A percentile compares a stretch with the other conserved stretches of the same genome.
These are phyloP conservation scores for Musca vetustissima DNA, from an alignment of 1,140 invertebrate species.

Conservation along the genomic window DNA sequence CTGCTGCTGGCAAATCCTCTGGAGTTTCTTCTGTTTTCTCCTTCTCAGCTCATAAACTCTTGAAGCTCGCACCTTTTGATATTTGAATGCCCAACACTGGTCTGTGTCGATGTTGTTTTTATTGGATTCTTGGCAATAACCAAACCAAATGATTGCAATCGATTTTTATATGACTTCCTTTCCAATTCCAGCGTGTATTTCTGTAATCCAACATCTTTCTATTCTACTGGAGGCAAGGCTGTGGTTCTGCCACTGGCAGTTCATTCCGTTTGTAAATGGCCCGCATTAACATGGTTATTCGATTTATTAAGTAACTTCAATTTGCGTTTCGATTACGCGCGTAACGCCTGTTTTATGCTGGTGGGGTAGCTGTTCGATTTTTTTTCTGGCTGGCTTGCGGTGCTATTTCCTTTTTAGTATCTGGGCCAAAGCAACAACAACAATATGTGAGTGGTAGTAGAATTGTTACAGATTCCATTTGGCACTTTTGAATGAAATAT, in stretches of 20 bases:
- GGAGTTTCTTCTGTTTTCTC: too few relatives aligned
- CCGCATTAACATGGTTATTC: conserved; percentile 55
- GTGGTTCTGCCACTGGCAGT: conserved; percentile 5
- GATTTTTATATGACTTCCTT: conserved; percentile 5
- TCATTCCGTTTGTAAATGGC: conserved; percentile 48
- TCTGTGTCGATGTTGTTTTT: neutral
- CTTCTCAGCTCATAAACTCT: conserved; percentile 50
- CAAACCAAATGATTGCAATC: conserved; percentile 27
- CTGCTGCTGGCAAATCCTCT: neutral
- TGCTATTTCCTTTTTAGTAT: too few relatives aligned
- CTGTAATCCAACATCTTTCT: conserved; percentile 38
- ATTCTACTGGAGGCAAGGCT: conserved; percentile 35
- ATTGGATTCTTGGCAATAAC: neutral
- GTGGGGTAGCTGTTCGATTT: neutral
- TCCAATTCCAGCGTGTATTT: too few relatives aligned
- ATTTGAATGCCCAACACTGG: conserved; percentile 47
- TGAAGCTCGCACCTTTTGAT: conserved; percentile 52
- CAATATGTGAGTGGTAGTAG: too few relatives aligned
- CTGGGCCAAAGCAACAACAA: too few relatives aligned
- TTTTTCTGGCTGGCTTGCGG: too few relatives aligned
- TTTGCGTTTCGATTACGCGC: conserved; percentile 52
- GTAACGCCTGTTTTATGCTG: conserved; percentile 39
- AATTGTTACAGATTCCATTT: too few relatives aligned
- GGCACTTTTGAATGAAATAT: too few relatives aligned
- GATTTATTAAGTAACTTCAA: conserved; percentile 57